Evolutionary conservation across 2,113 vertebrate species (phyloP), one percentile per base, ranked within the genome.

Genomic region (Hydropotes inermis): DNA sequence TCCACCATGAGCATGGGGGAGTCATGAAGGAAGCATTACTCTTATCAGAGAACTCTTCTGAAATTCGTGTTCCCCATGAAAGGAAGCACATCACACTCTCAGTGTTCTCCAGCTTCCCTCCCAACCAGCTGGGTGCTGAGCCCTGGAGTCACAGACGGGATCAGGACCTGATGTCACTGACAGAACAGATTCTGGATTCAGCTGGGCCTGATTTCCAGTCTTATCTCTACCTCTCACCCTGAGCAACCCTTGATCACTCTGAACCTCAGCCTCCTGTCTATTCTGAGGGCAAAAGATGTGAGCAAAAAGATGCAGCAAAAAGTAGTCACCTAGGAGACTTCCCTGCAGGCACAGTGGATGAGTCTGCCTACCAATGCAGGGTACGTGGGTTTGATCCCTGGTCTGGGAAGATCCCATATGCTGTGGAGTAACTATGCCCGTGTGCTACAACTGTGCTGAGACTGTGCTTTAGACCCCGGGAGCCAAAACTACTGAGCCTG

Each of bases 21-120:
- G 19, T 21, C 19, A 0, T 33, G 79, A 21, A 17, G 50, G 17
- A 13, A 61, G 33, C 0, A 0, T n/a, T 5, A 11, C 55, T 67
- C 33, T 17, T 17, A 13, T 3, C 28, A 7, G 43, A 78, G 19
- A 52, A 14, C 19, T 50, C 47, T 36, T 47, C 39, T 21, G 16
- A 36, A 21, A 82, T 15, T 6, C 17, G 7, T 17, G 16, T n/a
- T 45, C 28, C 23, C 58, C 10, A 0, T 5, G 79, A 81, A 81
- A 64, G 58, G 39, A 83, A 82, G 3, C 15, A 9, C 9, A 30
- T 43, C 39, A 14, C 23, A 76, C 36, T 9, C 76, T 27, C 27
- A 30, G 25, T 2, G 3, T 43, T 60, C 67, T 81, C 55, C n/a
- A 58, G 39, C n/a, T 58, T 47, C 33, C 33, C 12, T 89, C 60